A percentile compares a stretch with the other conserved stretches of the same genome.
These are phyloP conservation scores for Myotis brandtii DNA, from an alignment of 2,113 vertebrate species.

Conservation along the genomic window DNA sequence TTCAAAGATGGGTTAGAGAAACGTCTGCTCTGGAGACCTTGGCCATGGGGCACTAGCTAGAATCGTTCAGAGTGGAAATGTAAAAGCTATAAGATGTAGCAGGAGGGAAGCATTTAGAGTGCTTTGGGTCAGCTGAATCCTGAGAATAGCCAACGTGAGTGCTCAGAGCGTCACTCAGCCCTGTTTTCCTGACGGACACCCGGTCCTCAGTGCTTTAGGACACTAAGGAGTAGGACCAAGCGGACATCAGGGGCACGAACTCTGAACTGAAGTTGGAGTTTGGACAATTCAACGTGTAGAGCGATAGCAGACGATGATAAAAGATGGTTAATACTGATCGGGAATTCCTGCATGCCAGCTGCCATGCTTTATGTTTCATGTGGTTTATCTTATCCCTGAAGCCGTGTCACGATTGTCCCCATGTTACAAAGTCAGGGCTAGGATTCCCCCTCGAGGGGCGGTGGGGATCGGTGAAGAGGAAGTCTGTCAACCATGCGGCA, in stretches of 20 bases:
- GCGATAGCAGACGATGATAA: background rate
- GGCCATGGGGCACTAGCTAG: background rate
- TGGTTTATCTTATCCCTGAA: background rate
- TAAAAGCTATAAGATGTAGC: background rate
- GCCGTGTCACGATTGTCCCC: background rate
- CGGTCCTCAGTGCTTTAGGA: background rate
- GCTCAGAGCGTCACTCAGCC: background rate
- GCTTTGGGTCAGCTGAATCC: background rate
- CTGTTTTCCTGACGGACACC: fast-evolving
- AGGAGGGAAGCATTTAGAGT: background rate
- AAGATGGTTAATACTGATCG: constrained; percentile 54
- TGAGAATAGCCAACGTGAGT: fast-evolving
- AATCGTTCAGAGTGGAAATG: background rate
- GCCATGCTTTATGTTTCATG: background rate
- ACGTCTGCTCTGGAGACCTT: background rate
- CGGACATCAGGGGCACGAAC: background rate
- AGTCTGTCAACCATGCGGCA: background rate
- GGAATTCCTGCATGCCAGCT: background rate
- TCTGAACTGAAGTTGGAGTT: constrained; percentile 64
- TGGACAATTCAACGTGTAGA: background rate
- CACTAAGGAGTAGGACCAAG: background rate
- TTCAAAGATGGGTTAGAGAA: background rate
- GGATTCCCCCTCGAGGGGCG: too few species aligned
- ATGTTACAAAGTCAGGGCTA: background rate
- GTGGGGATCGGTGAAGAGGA: background rate